phyloP scores from a whole-genome alignment of 2,113 vertebrate species.

The Varanus komodoensis region DNA sequence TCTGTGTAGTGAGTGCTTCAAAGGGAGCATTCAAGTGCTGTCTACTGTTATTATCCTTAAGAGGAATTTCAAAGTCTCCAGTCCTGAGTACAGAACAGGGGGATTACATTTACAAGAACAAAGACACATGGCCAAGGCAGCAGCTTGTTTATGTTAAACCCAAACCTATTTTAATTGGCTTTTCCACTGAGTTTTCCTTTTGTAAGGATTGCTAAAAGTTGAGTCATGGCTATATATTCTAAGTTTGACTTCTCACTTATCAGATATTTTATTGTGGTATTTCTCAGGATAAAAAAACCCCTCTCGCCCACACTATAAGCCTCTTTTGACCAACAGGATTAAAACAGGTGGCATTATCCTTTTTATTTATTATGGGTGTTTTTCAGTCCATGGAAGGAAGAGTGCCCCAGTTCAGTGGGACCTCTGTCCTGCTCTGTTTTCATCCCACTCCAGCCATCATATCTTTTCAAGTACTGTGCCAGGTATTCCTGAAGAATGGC shows the following conservation, averaged over 20 bases:
- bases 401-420: not conserved
- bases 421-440: not conserved
- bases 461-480: not conserved
- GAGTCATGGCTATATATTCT: not conserved
- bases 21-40: conserved; percentile 62
- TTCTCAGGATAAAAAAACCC: not conserved
- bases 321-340: not conserved
- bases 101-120: conserved; percentile 42
- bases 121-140: conserved; percentile 26
- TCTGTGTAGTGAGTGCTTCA: conserved; percentile 48
- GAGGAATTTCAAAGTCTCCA: conserved; percentile 46
- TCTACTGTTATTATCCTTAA: conserved; percentile 51
- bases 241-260: conserved; percentile 12
- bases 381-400: not conserved
- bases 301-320: not conserved
- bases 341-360: not conserved
- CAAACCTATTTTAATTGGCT: conserved; percentile 28
- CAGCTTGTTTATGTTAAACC: conserved; percentile 37
- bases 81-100: conserved; percentile 17
- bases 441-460: too few relatives aligned
- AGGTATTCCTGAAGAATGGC: not conserved
- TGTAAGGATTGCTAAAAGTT: conserved; percentile 45
- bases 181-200: conserved; percentile 29
- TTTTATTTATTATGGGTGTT: not conserved
- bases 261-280: not conserved